These are phyloP conservation scores for Elgaria multicarinata DNA, from an alignment of 2,113 vertebrate species.

Conservation along the genomic window DNA sequence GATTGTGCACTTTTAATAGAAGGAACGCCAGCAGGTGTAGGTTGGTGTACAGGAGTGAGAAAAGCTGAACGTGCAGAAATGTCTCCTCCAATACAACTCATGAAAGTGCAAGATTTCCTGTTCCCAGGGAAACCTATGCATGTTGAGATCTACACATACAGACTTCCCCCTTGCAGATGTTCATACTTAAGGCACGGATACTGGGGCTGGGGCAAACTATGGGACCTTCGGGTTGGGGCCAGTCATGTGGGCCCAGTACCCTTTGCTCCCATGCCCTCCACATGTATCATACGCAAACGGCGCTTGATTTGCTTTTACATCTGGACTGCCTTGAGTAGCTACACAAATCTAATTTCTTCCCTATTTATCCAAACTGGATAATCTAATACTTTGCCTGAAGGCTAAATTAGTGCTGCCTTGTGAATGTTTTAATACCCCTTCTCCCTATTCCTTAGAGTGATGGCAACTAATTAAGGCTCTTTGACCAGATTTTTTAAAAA, in stretches of 20 bases:
- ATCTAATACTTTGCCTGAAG: neutral
- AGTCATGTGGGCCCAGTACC: neutral
- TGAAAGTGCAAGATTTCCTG: neutral
- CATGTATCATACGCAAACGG: too few species aligned
- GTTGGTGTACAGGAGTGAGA: neutral
- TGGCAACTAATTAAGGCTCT: conserved; percentile 19
- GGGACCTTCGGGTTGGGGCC: neutral
- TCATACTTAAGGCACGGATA: neutral
- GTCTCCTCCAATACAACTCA: neutral
- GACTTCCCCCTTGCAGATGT: neutral
- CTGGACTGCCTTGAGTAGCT: neutral
- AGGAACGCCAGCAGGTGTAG: neutral
- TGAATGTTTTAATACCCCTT: neutral
- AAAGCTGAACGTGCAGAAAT: neutral
- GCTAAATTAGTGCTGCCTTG: conserved; percentile 15
- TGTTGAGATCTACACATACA: neutral
- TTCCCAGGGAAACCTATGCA: neutral
- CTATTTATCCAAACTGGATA: conserved; percentile 25
- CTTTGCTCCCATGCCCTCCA: too few species aligned
- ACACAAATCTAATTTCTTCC: conserved; percentile 28
- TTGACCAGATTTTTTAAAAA: conserved; percentile 20
- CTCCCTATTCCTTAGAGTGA: neutral
- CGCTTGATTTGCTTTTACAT: neutral
- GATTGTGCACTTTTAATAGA: neutral
- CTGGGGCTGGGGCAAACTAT: neutral